Evolutionary conservation across 1,140 invertebrate genomes (phyloP).

Genomic region (Meloidogyne exigua): DNA sequence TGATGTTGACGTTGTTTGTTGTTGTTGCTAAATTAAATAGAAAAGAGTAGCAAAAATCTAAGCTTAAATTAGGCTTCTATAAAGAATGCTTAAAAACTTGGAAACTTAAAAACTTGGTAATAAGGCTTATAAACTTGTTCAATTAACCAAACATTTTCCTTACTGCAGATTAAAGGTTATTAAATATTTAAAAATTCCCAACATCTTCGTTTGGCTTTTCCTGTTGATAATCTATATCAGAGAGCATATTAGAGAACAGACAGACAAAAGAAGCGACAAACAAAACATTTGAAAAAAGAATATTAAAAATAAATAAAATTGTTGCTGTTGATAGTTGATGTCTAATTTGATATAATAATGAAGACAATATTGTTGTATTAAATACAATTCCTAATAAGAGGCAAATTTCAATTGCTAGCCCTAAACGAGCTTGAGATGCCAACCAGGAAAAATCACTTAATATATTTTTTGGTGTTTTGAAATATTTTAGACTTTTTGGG

Average conservation of each 20-base stretch:
- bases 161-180: too few relatives aligned
- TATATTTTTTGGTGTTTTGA: conserved; percentile 10
- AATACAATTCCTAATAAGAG: conserved; percentile 47
- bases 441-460: conserved; percentile 42
- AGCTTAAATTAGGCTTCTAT: too few relatives aligned
- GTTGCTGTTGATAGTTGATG: conserved; percentile 60
- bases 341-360: conserved; percentile 51
- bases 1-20: conserved; percentile 6
- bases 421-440: conserved; percentile 37
- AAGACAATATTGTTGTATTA: conserved; percentile 50
- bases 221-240: conserved; percentile 37
- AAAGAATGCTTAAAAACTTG: too few relatives aligned
- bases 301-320: conserved; percentile 61
- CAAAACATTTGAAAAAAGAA: conserved; percentile 61
- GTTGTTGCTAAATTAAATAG: too few relatives aligned
- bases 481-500: too few relatives aligned
- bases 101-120: too few relatives aligned
- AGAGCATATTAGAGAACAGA: conserved; percentile 54
- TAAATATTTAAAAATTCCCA: background rate
- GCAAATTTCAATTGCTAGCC: conserved; percentile 47
- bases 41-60: too few relatives aligned
- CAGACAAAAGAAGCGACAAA: conserved; percentile 61
- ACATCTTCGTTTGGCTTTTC: background rate
- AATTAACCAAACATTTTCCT: too few relatives aligned
- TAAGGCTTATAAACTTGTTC: too few relatives aligned